These are phyloP conservation scores for Eucriotettix oculatus DNA, from an alignment of 2,888 invertebrate genomes.

Conservation along the genomic window DNA sequence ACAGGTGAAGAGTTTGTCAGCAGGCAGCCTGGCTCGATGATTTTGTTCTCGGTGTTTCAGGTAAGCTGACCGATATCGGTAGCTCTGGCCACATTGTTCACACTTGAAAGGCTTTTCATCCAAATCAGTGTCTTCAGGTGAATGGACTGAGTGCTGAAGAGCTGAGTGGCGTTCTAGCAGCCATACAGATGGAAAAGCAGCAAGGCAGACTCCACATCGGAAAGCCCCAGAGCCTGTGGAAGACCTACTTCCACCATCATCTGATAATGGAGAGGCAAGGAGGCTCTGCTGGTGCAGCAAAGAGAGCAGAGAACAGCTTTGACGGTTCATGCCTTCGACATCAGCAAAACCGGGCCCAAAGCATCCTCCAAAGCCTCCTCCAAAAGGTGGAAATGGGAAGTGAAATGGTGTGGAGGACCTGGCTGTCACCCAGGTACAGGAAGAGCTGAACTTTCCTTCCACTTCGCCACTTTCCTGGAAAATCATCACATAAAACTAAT, in stretches of 20 bases:
- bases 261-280: conserved; percentile 18
- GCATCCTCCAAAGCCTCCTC: conserved; percentile 29
- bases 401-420: conserved; percentile 38
- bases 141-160: conserved; percentile 49
- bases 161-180: conserved; percentile 71
- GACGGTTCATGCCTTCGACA: conserved; percentile 16
- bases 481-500: conserved; percentile 10
- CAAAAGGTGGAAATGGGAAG: conserved; percentile 34
- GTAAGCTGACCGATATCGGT: conserved; percentile 72
- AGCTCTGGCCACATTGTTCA: conserved; percentile 82
- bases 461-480: conserved; percentile 6
- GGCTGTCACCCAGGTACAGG: conserved; percentile 13
- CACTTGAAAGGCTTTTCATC: conserved; percentile 83
- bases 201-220: conserved; percentile 68
- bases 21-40: conserved; percentile 70
- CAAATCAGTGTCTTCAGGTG: conserved; percentile 14
- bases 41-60: conserved; percentile 77
- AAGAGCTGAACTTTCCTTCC: conserved; percentile 17
- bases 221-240: conserved; percentile 21
- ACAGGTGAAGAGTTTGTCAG: conserved; percentile 79
- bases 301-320: conserved; percentile 16
- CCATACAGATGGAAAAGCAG: conserved; percentile 78
- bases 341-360: conserved; percentile 30
- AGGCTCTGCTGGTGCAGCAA: conserved; percentile 34
- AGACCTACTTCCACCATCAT: conserved; percentile 11